phyloP scores from a whole-genome alignment of 2,797 vertebrate genomes.

The Galaxias olidus region DNA sequence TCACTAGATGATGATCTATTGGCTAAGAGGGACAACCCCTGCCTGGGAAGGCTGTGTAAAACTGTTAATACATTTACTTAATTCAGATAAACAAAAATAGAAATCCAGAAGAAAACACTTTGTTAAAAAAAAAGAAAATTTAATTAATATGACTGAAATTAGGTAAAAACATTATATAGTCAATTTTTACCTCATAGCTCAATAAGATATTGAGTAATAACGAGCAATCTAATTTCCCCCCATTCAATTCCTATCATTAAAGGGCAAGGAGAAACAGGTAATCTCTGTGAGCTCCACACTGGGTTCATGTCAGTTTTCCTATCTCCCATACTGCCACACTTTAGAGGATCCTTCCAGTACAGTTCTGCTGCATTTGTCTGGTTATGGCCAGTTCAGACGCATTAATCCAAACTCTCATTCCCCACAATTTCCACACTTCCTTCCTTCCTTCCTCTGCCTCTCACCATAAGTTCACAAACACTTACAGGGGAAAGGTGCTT shows the following conservation, averaged over 20 bases:
- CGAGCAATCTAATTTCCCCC: slow-evolving; percentile 54
- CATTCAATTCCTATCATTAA: slow-evolving; percentile 67
- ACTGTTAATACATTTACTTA: no score
- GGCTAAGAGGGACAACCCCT: slow-evolving; percentile 26
- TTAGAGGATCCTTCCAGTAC: slow-evolving; percentile 62
- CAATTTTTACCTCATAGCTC: slow-evolving; percentile 32
- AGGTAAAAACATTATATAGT: no score
- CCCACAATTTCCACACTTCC: slow-evolving; percentile 79
- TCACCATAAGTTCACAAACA: slow-evolving; percentile 71
- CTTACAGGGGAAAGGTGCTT: slow-evolving; percentile 67
- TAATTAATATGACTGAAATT: no score
- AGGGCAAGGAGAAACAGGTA: slow-evolving; percentile 60
- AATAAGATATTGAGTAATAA: slow-evolving; percentile 23
- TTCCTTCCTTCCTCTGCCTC: slow-evolving; percentile 59
- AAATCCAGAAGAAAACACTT: no score
- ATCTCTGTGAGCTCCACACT: slow-evolving; percentile 57
- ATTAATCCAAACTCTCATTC: slow-evolving; percentile 84
- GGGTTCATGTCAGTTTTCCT: slow-evolving; percentile 59
- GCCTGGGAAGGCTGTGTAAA: slow-evolving; percentile 1
- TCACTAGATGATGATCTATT: slow-evolving; percentile 14
- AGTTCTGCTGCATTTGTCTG: slow-evolving; percentile 75
- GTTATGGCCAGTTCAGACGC: slow-evolving; percentile 78
- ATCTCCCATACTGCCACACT: slow-evolving; percentile 63
- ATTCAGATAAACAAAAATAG: no score
- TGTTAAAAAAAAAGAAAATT: no score